These are phyloP conservation scores for Cotesia chilonis DNA, from an alignment of 1,140 invertebrate species.

Conservation along the genomic window DNA sequence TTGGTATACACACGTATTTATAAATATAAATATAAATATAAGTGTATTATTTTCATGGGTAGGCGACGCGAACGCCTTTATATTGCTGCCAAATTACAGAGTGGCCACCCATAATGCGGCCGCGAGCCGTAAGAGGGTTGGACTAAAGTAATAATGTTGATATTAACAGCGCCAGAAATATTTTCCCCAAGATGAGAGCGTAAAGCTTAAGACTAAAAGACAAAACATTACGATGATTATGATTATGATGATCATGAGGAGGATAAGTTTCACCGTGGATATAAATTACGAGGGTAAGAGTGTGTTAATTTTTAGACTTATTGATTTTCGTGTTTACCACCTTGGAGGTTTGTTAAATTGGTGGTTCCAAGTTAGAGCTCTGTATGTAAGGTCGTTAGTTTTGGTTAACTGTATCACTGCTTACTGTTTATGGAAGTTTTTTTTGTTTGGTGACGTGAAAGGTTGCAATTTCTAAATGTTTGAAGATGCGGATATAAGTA, in stretches of 20 bases:
- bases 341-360: background rate
- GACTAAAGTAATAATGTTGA: slow-evolving; percentile 43
- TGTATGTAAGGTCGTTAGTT: too few relatives aligned
- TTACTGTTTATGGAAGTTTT: too few relatives aligned
- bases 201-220: slow-evolving; percentile 31
- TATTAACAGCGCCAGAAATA: slow-evolving; percentile 39
- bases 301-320: slow-evolving; percentile 64
- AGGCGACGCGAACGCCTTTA: slow-evolving; percentile 31
- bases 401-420: too few relatives aligned
- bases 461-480: too few relatives aligned
- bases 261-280: background rate
- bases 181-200: slow-evolving; percentile 29
- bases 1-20: too few relatives aligned
- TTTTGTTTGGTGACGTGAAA: too few relatives aligned
- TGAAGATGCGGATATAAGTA: too few relatives aligned
- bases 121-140: slow-evolving; percentile 36
- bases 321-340: slow-evolving; percentile 55
- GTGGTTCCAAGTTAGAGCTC: too few relatives aligned
- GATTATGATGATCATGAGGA: too few relatives aligned
- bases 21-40: too few relatives aligned
- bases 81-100: slow-evolving; percentile 46
- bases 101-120: slow-evolving; percentile 43
- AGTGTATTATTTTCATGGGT: slow-evolving; percentile 1
- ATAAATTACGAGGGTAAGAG: slow-evolving; percentile 54
- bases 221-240: too few relatives aligned